Base-by-base conservation (phyloP, 2,113 vertebrate genomes). In the Centropus bengalensis region DNA sequence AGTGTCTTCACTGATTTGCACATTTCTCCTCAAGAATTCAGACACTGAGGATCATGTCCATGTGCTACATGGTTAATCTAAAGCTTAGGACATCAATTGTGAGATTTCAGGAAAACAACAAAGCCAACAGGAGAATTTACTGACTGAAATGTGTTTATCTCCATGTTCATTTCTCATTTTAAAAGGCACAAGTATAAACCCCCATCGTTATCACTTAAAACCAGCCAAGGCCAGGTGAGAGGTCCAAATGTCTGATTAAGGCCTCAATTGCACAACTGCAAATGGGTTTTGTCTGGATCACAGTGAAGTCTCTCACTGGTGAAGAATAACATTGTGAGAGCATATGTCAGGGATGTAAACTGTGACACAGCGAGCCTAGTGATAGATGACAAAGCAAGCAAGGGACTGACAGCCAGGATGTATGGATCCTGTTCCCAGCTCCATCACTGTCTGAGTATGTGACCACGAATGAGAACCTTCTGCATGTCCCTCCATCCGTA, bases 261-360 rank as follows among this genome's bases (percentile, higher is more conserved):
- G 30, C 32, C 26, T 85, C 82, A 79, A 68, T 15, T 82, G 82
- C 86, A 89, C 82, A 62, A 52, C 42, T 71, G 56, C 64, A 91
- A 68, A 75, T 75, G 60, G 13, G 59, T 96, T 97, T 91, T 92
- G 42, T 95, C 81, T 66, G 63, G 17, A n/a, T 5, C 24, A 93
- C 69, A 81, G 80, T 44, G 47, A 85, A 90, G 22, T 59, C 32
- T 77, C 45, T 75, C 22, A 3, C 51, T 56, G 68, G 47, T 86
- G 54, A 89, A 91, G 54, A 91, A 63, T 49, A 71, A 66, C 45
- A 84, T 15, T 4, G 2, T 69, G 51, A 68, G 26, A 92, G 32
- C 30, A 14, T 42, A 52, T 19, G 7, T 81, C 36, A 54, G 58
- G 27, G 66, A 86, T 82, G 15, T 14, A 64, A 85, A 77, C 44